Conservation (phyloP, 1,140 invertebrate genomes). For the Plectus sambesii region DNA sequence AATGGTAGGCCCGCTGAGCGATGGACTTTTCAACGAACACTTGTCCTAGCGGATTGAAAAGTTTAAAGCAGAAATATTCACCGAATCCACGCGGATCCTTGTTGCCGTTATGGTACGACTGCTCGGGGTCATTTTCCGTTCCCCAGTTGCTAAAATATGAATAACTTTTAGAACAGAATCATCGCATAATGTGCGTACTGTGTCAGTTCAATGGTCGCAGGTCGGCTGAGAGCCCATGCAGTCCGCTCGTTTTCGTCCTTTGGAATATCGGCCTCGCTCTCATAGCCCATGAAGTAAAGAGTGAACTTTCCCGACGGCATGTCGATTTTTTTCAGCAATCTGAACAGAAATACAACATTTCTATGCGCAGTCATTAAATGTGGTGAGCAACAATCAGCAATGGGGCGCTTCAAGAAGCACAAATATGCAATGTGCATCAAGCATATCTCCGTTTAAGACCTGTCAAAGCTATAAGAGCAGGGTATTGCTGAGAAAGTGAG, state of each 20-base stretch:
- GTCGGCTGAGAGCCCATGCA: slow-evolving; percentile 66
- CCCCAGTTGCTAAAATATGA: slow-evolving; percentile 73
- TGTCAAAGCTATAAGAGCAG: slow-evolving; percentile 16
- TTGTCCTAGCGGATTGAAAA: too few relatives aligned
- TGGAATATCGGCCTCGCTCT: slow-evolving; percentile 60
- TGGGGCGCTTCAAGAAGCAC: too few relatives aligned
- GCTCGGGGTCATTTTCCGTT: slow-evolving; percentile 66
- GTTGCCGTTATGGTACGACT: slow-evolving; percentile 75
- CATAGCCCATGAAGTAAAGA: slow-evolving; percentile 84
- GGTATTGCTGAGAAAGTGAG: slow-evolving; percentile 9
- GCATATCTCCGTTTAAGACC: too few relatives aligned
- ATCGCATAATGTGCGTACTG: slow-evolving; percentile 56
- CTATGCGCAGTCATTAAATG: slow-evolving; percentile 16
- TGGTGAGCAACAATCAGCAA: too few relatives aligned
- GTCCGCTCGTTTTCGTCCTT: slow-evolving; percentile 58
- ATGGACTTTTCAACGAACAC: too few relatives aligned
- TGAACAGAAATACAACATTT: slow-evolving; percentile 26
- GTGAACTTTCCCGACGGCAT: slow-evolving; percentile 80
- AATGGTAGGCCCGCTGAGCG: too few relatives aligned
- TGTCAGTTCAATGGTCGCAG: slow-evolving; percentile 79
- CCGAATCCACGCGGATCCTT: slow-evolving; percentile 75
- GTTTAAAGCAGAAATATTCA: slow-evolving; percentile 49
- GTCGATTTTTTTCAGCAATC: slow-evolving; percentile 69
- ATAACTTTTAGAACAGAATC: slow-evolving; percentile 14
- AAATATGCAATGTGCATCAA: too few relatives aligned